A percentile compares a stretch with the other conserved stretches of the same genome.
These are phyloP conservation scores for Leucophora obtusa DNA, from an alignment of 2,888 invertebrate species.

Conservation along the genomic window DNA sequence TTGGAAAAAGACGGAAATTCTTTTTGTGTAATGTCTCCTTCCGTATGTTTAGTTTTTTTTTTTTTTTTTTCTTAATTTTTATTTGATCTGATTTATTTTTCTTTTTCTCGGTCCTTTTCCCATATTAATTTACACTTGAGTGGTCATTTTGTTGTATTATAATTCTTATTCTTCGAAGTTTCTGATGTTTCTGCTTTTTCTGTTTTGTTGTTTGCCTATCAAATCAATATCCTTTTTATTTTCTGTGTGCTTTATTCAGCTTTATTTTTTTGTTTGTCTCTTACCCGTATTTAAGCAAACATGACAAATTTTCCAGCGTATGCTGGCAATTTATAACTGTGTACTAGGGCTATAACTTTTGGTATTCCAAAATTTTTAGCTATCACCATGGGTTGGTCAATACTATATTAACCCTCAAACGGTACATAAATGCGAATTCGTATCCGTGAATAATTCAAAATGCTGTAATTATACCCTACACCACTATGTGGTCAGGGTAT, in stretches of 20 bases:
- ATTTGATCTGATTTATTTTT: conserved; percentile 35
- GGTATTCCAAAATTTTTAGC: no score
- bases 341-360: no score
- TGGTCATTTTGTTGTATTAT: conserved; percentile 35
- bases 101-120: conserved; percentile 18
- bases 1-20: no score
- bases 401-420: no score
- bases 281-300: conserved; percentile 4
- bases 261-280: neutral
- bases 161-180: conserved; percentile 9
- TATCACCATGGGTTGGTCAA: no score
- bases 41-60: neutral
- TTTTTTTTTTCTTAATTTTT: conserved; percentile 12
- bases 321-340: conserved; percentile 48
- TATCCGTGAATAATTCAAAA: no score
- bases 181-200: neutral
- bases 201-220: conserved; percentile 2
- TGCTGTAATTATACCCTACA: no score
- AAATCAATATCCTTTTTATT: conserved; percentile 1
- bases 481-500: no score
- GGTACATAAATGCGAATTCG: no score
- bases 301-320: conserved; percentile 47
- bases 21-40: neutral
- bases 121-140: conserved; percentile 40
- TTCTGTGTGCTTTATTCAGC: neutral